These are phyloP conservation scores for Astreopora myriophthalma DNA, from an alignment of 64 coral and sea anemone species.

Conservation along the genomic window DNA sequence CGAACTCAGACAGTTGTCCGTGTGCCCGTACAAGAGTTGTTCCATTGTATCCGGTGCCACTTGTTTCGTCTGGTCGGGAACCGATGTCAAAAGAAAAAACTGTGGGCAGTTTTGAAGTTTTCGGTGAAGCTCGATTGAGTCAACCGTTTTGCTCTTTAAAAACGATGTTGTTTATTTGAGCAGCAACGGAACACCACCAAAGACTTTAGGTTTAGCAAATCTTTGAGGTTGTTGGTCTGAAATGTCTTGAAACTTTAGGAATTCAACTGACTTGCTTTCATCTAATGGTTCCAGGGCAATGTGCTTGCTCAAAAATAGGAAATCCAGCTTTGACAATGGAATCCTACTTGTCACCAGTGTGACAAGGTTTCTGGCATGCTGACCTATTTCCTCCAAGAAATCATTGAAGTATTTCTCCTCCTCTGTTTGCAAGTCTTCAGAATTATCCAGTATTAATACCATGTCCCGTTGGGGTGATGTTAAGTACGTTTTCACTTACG, in stretches of 20 bases:
- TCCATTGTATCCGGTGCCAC: too few species aligned
- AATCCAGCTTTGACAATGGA: neutral
- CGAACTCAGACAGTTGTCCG: too few species aligned
- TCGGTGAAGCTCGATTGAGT: neutral
- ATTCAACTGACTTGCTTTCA: neutral
- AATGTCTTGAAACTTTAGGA: neutral
- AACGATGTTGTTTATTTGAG: conserved; percentile 12
- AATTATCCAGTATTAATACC: conserved; percentile 50
- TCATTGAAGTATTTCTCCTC: neutral
- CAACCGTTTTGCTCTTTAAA: neutral
- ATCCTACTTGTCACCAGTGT: conserved; percentile 35
- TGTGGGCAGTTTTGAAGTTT: conserved; percentile 16
- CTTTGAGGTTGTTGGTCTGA: neutral
- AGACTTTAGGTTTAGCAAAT: neutral
- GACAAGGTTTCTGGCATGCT: conserved; percentile 25
- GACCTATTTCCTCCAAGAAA: conserved; percentile 36
- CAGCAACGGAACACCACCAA: conserved; percentile 39
- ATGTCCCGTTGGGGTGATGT: neutral
- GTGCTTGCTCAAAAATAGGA: neutral
- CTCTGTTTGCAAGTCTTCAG: conserved; percentile 43
- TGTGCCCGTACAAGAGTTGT: too few species aligned
- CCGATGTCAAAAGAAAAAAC: too few species aligned
- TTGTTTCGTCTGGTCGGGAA: too few species aligned
- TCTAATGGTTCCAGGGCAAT: neutral
- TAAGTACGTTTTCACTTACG: neutral